Base-by-base conservation (phyloP, 2,797 vertebrate genomes). In the Phrynocephalus forsythii region DNA sequence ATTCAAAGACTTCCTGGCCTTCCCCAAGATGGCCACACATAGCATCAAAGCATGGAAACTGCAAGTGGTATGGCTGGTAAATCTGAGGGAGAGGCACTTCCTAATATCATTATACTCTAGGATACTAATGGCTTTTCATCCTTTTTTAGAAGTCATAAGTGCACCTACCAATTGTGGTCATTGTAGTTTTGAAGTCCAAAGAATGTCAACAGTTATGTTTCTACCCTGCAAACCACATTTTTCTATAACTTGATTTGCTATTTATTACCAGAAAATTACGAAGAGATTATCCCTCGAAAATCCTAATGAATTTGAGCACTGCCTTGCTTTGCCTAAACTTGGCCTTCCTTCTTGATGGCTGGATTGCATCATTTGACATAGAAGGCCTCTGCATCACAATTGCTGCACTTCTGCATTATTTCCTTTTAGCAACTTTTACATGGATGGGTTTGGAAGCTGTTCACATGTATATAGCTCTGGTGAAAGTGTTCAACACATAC, bases 401-500 rank as follows among this genome's bases (percentile, higher is more conserved):
- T 11, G 99, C 98, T 7, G 95, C 96, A 48, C 95, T 99, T 83
- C 72, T 99, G 89, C 99, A 99, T 94, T 99, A 98, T 95, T 99
- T 99, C 91, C 98, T 99, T 89, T 95, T 99, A 44, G 98, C 98
- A 3, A 97, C 99, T 38, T 99, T 99, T 95, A 99, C 99, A 3
- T 99, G 99, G 99, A 99, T 99, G 99, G 99, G 98, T 3, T 94
- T 99, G 16, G 99, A 99, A 96, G 99, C 99, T 0, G 96, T 99
- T 86, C 99, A 99, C 94, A 99, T 99, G 98, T 99, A 99, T 95
- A 99, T 99, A 68, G 99, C 99, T 5, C 95, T 99, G 75, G 99
- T 99, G 90, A 99, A 99, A 94, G 99, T 99, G 28, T 99, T 99
- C 93, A 99, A 99, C 95, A 99, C 98, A 0, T 99, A 99, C 87